Evolutionary conservation across 2,888 invertebrate species (phyloP).

Genomic region (Parthenolecanium corni): DNA sequence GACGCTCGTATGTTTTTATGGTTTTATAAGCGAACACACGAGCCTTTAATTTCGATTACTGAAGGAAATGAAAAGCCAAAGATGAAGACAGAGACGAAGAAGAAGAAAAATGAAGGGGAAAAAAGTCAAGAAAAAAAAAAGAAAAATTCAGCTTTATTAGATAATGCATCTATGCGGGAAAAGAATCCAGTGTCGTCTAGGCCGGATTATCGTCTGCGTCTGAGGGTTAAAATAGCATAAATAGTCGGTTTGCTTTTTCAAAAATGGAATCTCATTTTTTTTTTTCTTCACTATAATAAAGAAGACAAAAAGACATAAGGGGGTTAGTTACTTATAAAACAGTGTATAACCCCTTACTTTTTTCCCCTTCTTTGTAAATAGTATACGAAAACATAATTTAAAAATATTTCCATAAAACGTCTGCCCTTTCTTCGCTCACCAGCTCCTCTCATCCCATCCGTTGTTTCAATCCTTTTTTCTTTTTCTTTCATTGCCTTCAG

Average conservation of each 20-base stretch:
- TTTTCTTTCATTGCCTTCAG: no score
- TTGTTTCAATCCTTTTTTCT: no score
- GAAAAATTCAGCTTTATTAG: constrained; percentile 1
- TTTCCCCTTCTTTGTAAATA: not conserved
- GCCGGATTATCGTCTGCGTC: constrained; percentile 25
- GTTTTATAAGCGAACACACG: not conserved
- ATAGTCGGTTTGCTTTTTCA: constrained; percentile 21
- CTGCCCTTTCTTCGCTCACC: constrained; percentile 12
- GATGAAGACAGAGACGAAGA: not conserved
- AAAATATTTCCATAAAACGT: constrained; percentile 23
- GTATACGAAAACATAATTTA: constrained; percentile 14
- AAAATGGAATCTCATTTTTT: constrained; percentile 24
- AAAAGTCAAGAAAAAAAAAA: constrained; percentile 9
- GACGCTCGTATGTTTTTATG: no score
- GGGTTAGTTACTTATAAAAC: constrained; percentile 18
- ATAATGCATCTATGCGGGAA: constrained; percentile 9
- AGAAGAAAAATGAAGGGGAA: not conserved
- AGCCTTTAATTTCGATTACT: not conserved
- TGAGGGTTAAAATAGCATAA: constrained; percentile 25
- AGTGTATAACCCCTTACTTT: constrained; percentile 4
- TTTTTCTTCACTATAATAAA: constrained; percentile 4
- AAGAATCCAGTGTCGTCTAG: constrained; percentile 24
- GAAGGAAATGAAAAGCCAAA: not conserved
- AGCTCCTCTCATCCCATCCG: constrained; percentile 29
- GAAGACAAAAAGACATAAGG: constrained; percentile 21